Conservation (phyloP, 2,113 vertebrate genomes). For the Embiotoca jacksoni region DNA sequence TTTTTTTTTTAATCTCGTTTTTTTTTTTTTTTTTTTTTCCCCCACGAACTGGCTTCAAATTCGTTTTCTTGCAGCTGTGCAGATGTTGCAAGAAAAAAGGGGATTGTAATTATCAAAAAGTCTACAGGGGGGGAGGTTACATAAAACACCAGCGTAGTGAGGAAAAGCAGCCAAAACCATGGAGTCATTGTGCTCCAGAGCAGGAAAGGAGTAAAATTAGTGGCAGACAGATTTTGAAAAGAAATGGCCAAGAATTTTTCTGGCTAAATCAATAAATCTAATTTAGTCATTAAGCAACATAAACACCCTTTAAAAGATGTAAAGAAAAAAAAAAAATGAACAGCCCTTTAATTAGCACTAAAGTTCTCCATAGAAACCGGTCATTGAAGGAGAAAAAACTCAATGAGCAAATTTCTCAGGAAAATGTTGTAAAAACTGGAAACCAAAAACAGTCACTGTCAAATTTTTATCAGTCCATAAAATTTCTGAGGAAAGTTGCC, state of each 20-base stretch:
- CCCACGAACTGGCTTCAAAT: slow-evolving; percentile 51
- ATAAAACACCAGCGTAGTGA: slow-evolving; percentile 65
- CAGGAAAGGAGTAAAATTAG: slow-evolving; percentile 21
- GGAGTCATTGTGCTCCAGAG: slow-evolving; percentile 17
- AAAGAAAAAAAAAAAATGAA: slow-evolving; percentile 16
- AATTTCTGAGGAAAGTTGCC: slow-evolving; percentile 28
- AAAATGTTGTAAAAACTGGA: not conserved
- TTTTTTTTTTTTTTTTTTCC: not conserved
- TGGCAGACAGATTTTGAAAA: slow-evolving; percentile 37
- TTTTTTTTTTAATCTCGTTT: slow-evolving; percentile 19
- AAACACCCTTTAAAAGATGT: slow-evolving; percentile 36
- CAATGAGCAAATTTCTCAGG: not conserved
- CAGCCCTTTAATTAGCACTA: slow-evolving; percentile 11
- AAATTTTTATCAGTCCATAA: slow-evolving; percentile 40
- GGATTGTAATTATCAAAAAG: slow-evolving; percentile 62
- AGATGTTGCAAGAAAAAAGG: slow-evolving; percentile 56
- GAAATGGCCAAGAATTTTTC: slow-evolving; percentile 32
- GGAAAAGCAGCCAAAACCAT: slow-evolving; percentile 47
- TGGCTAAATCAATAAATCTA: slow-evolving; percentile 27
- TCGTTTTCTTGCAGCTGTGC: slow-evolving; percentile 75
- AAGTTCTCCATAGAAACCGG: slow-evolving; percentile 22
- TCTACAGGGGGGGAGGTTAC: slow-evolving; percentile 47
- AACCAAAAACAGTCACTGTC: slow-evolving; percentile 5
- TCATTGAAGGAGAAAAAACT: not conserved
- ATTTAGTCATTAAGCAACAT: slow-evolving; percentile 43